phyloP scores from a whole-genome alignment of 2,113 vertebrate genomes.

The Echinops telfairi region DNA sequence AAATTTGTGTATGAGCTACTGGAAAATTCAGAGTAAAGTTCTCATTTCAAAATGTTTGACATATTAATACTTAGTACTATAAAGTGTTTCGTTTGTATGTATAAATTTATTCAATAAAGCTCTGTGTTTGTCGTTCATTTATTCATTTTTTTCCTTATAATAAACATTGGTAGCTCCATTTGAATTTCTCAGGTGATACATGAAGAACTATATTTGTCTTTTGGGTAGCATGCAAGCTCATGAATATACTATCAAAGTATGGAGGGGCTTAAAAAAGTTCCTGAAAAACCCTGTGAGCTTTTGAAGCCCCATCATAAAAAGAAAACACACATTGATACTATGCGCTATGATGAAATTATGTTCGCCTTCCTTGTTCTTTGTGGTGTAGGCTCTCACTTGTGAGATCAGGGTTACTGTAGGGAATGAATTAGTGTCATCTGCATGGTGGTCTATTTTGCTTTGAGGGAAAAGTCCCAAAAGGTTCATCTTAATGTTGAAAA shows the following conservation, averaged over 20 bases:
- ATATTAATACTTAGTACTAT: background rate
- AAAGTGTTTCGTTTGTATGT: background rate
- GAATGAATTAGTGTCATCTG: background rate
- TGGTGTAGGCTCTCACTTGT: background rate
- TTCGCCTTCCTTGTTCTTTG: background rate
- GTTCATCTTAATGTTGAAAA: background rate
- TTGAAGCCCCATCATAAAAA: background rate
- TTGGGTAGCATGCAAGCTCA: background rate
- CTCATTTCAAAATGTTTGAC: background rate
- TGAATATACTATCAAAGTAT: background rate
- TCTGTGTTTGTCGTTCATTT: background rate
- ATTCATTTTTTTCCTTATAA: background rate
- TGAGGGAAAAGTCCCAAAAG: background rate
- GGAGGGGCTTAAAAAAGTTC: no score
- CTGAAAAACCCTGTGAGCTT: no score
- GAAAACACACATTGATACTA: background rate
- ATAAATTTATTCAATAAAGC: background rate
- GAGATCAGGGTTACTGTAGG: background rate
- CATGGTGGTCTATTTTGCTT: background rate
- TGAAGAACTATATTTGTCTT: background rate
- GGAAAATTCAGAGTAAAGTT: background rate
- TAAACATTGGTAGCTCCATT: background rate
- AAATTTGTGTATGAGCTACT: background rate
- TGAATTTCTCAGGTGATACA: constrained; percentile 1
- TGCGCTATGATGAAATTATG: background rate